These are phyloP conservation scores for Ophion obscuratus DNA, from an alignment of 2,888 invertebrate genomes.

Conservation along the genomic window DNA sequence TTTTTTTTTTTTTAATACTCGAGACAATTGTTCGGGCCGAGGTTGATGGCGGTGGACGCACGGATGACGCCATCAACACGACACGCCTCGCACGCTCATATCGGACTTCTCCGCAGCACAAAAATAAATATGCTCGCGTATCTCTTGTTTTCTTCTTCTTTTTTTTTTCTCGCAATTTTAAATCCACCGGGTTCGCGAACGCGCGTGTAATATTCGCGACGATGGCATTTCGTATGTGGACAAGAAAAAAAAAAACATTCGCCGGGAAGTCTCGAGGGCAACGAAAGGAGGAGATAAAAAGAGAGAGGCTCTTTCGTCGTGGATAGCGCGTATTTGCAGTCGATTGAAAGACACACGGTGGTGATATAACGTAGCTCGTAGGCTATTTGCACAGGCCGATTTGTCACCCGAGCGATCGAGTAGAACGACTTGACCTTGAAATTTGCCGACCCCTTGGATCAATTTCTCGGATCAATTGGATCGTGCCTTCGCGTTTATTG, in stretches of 20 bases:
- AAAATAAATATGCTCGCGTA: slow-evolving; percentile 64
- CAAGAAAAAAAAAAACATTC: no score
- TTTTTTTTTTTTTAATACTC: slow-evolving; percentile 35
- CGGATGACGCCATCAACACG: slow-evolving; percentile 66
- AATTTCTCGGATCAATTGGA: slow-evolving; percentile 34
- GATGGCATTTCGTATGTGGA: no score
- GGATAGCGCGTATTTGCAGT: no score
- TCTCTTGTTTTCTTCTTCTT: not conserved
- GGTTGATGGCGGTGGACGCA: slow-evolving; percentile 19
- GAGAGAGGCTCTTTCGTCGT: no score
- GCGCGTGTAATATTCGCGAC: no score
- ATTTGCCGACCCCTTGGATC: slow-evolving; percentile 4
- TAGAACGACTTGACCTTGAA: slow-evolving; percentile 32
- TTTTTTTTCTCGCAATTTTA: no score
- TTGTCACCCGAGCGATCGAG: not conserved
- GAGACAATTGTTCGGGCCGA: slow-evolving; percentile 41
- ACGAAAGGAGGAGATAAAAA: no score
- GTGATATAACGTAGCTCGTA: slow-evolving; percentile 18
- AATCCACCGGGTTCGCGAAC: no score
- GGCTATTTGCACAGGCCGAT: not conserved
- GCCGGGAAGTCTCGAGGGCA: no score
- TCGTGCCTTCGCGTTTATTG: slow-evolving; percentile 8
- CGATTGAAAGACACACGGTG: not conserved
- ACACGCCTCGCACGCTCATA: slow-evolving; percentile 48
- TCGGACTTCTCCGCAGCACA: slow-evolving; percentile 28